Evolutionary conservation across 2,888 invertebrate genomes (phyloP), one percentile per base, ranked within the genome.

Genomic region (Folsomia manolachei): DNA sequence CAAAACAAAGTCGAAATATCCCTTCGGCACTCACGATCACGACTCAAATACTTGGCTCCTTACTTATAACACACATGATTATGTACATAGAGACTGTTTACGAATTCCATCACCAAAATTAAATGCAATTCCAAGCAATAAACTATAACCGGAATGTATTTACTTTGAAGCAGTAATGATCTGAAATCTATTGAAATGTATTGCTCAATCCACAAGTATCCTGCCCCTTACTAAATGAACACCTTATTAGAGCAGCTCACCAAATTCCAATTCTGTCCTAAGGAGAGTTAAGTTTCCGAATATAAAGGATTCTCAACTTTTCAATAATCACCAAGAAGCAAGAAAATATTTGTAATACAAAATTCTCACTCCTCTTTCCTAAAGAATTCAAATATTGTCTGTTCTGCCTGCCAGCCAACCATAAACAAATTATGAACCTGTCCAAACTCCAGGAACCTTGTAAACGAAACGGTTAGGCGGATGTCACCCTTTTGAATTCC

Each of bases 21-120:
- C 72, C 69, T 63, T 64, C 60, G 72, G 72, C 72, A 64, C 69
- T 72, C 72, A 72, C 72, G 72, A 72, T n/a, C n/a, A n/a, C n/a
- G n/a, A n/a, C n/a, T n/a, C n/a, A n/a, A n/a, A n/a, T n/a, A n/a
- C 72, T 72, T 72, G 68, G 68, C 67, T 67, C 24, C 67, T 66
- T 67, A 52, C 52, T 56, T 56, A 7, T 7, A 56, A 56, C n/a
- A 56, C 9, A 11, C 9, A 9, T 9, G 51, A 51, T 11, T 51
- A 11, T 18, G 9, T 51, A 51, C 9, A 51, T 18, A 9, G 51
- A 51, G 9, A 51, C 18, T 11, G 51, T 51, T 18, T 18, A 51
- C 51, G 9, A 18, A 51, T 11, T 51, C 51, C 9, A 11, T 51
- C 51, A 51, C 18, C 18, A 51, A 51, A 51, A 51, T 11, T 9